Evolutionary conservation across 1,140 invertebrate genomes (phyloP), one percentile per base, ranked within the genome.

Genomic region (Tyrophagus putrescentiae): DNA sequence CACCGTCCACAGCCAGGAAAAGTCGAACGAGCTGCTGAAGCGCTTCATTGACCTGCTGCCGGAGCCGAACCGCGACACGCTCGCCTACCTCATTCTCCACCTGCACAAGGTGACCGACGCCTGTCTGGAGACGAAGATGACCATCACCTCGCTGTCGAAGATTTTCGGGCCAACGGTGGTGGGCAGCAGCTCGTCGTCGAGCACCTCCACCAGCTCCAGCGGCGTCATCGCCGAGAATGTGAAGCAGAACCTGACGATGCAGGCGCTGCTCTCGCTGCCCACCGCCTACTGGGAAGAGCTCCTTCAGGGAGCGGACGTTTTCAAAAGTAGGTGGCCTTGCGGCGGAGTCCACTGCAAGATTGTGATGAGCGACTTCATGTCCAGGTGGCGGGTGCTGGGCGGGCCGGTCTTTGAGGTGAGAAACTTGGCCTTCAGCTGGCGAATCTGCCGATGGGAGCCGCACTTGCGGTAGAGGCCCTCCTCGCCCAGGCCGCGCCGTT

Each of bases 401-500:
- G 79, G 74, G 27, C 81, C 80, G 72, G 81, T 83, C 16, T 83
- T 82, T 1, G 61, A 54, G 52, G 78, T 78, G 5, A 88, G 67
- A 61, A 90, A 87, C 67, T 80, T 83, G 60, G 86, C 83, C 70
- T 88, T 93, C 0, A 96, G 74, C 36, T 80, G 78, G 70, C 87
- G 90, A 1, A 93, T 83, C 58, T 91, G 86, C 60, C 79, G 78
- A 32, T 85, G 83, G 4, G 83, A 81, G 21, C 91, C 92, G 57
- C 87, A 84, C 33, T 95, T 78, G 54, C 93, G 80, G 72, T 98
- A 98, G 0, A 98, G 73, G 1, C 93, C 94, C 29, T 86, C 79
- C 75, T 92, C 87, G 6, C 72, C 78, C 16, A 96, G 73, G 1
- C 78, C 91, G 29, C 88, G 74, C 3, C 80, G 74, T 76, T 97